Evolutionary conservation across 2,888 invertebrate genomes (phyloP), one percentile per base, ranked within the genome.

Genomic region (Macaria liturata): DNA sequence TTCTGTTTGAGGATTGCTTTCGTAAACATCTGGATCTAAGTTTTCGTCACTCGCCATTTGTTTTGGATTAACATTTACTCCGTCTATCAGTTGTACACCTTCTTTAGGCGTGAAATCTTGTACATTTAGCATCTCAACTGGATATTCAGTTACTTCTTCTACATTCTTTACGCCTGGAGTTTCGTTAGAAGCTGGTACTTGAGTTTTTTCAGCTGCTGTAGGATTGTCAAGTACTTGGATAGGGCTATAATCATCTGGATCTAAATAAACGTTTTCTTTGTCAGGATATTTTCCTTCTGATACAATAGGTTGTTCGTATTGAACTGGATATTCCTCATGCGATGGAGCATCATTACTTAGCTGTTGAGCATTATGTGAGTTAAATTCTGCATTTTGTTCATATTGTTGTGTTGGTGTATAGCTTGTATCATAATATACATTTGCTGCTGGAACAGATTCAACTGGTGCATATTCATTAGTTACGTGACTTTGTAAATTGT

Each of bases 71-170:
- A 68, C 54, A 49, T 75, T 71, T 4, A 66, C 56, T n/a, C 66
- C 67, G 32, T 74, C 68, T 57, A 69, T 55, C 45, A 76, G 57
- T 40, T 65, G 54, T 9, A 72, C 62, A 8, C 65, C 62, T 20
- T 64, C 64, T 48, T 59, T 56, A 34, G 74, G 66, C 32, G 68
- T 66, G 54, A 69, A 73, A 39, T 78, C 75, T 58, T 71, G 69
- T 20, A 64, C 61, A 49, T 70, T 65, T 47, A 67, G 64, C 32
- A 64, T 56, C 57, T 76, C 71, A 52, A 63, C 54, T 6, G 68
- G 70, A 65, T 75, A 69, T 62, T 75, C 69, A 31, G 34, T 40
- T 20, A 66, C 45, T 53, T 70, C 64, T 39, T 40, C n/a, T 20
- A 63, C 55, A 6, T 9, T 5, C n/a, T 60, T 32, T 43, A 54